Base-by-base conservation (phyloP, 2,888 invertebrate genomes). In the Siphlonurus alternatus region DNA sequence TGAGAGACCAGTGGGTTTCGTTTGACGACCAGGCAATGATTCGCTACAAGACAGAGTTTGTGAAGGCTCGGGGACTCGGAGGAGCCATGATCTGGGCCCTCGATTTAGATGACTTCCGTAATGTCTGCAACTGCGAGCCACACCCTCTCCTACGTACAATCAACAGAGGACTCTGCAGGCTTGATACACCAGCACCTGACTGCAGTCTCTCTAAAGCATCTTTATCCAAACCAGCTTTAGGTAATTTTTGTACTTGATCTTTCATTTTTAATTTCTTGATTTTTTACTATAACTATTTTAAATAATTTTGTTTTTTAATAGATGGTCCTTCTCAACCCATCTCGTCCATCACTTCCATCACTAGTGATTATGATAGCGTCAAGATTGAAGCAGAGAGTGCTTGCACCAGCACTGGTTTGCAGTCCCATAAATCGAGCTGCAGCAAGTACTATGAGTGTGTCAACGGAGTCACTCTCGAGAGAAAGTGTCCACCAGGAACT, bases 401-500 rank as follows among this genome's bases (percentile, higher is more conserved):
- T 62, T 19, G 24, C 63, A 15, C 1, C 3, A 62, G n/a, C 25
- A 2, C 15, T 19, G n/a, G 59, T 59, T 20, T 1, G 53, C 72
- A 80, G 22, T 88, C 83, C 0, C 85, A 90, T 71, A 78, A 81
- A 19, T 73, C 73, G 0, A 86, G 90, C 69, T 92, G 91, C 72
- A 82, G 81, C 67, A 87, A 88, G 72, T 93, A 91, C 72, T 89
- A 87, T 69, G 76, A 89, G 7, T 93, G 93, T 71, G 84, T 90
- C 64, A 86, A 87, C 70, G 89, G 87, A 22, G 77, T 81, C 62
- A 80, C 87, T 23, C 79, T 83, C 53, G 81, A 85, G 66, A 84
- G 88, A 68, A 76, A 79, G 1, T 93, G 93, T 72, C 88, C 92
- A 0, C 56, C 56, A 56, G 56, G 56, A 10, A 56, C 56, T 18